phyloP scores from a whole-genome alignment of 2,113 vertebrate species.

The Microtus montanus region DNA sequence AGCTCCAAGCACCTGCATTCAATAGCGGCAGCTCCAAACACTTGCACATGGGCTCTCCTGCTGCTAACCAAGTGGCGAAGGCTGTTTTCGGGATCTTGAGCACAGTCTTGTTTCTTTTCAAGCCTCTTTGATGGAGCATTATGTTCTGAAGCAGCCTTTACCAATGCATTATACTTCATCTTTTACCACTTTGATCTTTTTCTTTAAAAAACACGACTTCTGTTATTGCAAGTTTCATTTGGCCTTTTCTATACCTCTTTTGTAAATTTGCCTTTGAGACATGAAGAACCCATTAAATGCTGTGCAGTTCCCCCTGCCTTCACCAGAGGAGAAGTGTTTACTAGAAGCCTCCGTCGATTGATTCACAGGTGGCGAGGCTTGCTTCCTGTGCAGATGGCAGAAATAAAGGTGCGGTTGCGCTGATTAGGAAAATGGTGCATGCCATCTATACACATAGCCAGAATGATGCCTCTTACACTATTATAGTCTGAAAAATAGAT shows the following conservation, averaged over 20 bases:
- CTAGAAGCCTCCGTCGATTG: background rate
- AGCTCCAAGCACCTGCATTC: background rate
- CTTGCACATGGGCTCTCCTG: background rate
- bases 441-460: background rate
- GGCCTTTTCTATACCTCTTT: constrained; percentile 50
- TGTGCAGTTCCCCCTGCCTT: background rate
- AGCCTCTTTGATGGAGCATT: constrained; percentile 32
- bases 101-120: constrained; percentile 43
- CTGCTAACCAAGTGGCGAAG: background rate
- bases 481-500: background rate
- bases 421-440: background rate
- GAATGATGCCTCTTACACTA: background rate
- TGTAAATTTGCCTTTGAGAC: constrained; percentile 43
- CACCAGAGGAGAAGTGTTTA: background rate
- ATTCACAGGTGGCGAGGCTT: background rate
- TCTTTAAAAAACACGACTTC: constrained; percentile 59
- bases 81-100: background rate
- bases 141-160: constrained; percentile 22
- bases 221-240: constrained; percentile 59
- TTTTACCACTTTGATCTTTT: constrained; percentile 65
- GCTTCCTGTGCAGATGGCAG: background rate
- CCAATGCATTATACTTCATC: constrained; percentile 42
- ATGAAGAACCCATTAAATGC: constrained; percentile 39
- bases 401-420: background rate
- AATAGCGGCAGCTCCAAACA: background rate